These are phyloP conservation scores for Amazona vittata DNA, from an alignment of 2,113 vertebrate genomes.

Conservation along the genomic window DNA sequence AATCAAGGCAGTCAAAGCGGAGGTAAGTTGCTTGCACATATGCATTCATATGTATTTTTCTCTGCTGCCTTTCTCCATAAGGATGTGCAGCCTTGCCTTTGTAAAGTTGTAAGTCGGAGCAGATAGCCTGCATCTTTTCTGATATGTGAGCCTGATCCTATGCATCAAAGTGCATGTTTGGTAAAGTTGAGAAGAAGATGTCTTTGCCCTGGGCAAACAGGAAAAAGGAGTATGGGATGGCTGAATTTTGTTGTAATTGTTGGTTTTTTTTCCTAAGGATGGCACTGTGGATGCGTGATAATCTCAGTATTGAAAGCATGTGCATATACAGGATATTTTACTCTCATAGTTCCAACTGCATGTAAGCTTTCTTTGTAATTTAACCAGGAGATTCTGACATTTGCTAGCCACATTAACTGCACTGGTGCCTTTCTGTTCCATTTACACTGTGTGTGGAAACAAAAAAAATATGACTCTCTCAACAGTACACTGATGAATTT, in stretches of 20 bases:
- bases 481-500: background rate
- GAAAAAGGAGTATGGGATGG: background rate
- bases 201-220: background rate
- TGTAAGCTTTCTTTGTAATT: background rate
- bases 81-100: background rate
- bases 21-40: background rate
- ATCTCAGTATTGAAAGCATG: background rate
- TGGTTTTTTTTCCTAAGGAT: fast-evolving
- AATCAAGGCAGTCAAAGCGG: background rate
- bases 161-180: background rate
- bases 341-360: background rate
- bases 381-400: background rate
- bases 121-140: background rate
- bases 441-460: background rate
- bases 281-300: background rate
- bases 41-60: background rate
- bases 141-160: background rate
- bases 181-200: background rate
- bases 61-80: background rate
- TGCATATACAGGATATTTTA: background rate
- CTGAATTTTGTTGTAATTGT: background rate
- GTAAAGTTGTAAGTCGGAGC: background rate
- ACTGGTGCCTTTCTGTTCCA: background rate
- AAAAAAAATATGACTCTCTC: background rate
- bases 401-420: background rate